phyloP scores from a whole-genome alignment of 2,113 vertebrate species.

The Nothoprocta pentlandii region DNA sequence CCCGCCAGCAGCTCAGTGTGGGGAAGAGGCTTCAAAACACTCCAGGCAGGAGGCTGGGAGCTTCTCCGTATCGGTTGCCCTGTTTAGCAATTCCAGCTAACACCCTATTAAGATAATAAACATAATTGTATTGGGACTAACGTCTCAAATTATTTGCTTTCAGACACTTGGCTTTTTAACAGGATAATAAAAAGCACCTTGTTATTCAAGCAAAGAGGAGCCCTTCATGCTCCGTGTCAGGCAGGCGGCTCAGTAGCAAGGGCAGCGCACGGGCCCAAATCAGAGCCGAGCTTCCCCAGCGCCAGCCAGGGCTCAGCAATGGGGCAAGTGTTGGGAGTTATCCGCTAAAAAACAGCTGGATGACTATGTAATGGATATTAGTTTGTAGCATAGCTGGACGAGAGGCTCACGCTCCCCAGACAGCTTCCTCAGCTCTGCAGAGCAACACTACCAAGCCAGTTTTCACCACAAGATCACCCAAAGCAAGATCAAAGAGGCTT shows the following conservation, averaged over 20 bases:
- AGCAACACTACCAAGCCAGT: background rate
- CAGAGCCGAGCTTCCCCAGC: background rate
- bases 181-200: background rate
- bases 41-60: background rate
- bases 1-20: background rate
- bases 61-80: too few relatives aligned
- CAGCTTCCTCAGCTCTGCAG: background rate
- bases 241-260: background rate
- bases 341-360: too few relatives aligned
- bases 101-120: background rate
- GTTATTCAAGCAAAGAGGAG: fast-evolving
- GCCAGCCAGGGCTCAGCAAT: background rate
- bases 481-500: background rate
- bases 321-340: background rate
- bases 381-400: background rate
- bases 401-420: background rate
- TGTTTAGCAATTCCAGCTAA: background rate
- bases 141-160: background rate
- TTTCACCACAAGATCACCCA: background rate
- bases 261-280: background rate
- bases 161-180: background rate
- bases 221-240: background rate
- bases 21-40: background rate
- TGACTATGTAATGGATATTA: background rate
- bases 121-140: background rate